Conservation (phyloP, 2,113 vertebrate genomes). For the Apteryx mantelli region DNA sequence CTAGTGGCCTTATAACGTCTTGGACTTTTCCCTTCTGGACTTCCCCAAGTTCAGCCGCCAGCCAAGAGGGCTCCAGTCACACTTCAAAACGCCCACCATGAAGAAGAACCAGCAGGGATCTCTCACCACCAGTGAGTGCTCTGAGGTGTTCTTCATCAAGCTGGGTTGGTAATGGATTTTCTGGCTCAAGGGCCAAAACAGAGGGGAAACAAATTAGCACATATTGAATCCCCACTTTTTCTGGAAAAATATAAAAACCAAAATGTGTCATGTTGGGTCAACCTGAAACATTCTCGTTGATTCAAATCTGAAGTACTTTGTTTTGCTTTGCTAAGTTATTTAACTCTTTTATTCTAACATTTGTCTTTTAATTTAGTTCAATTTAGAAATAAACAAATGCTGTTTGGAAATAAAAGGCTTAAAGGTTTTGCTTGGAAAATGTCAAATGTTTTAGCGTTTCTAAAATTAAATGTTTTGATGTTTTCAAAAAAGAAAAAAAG, state of each 20-base stretch:
- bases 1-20: background rate
- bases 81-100: background rate
- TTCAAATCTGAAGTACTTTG: background rate
- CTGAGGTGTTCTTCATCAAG: background rate
- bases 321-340: background rate
- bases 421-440: conserved; percentile 37
- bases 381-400: conserved; percentile 22
- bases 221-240: background rate
- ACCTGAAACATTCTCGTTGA: background rate
- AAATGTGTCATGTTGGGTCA: background rate
- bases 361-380: conserved; percentile 17
- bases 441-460: conserved; percentile 10
- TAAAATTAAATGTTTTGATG: conserved; percentile 62
- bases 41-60: background rate
- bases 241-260: background rate
- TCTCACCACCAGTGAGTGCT: background rate
- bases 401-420: conserved; percentile 54
- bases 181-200: background rate
- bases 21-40: background rate
- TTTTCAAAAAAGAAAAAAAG: background rate
- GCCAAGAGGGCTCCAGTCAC: background rate
- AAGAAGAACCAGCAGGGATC: background rate
- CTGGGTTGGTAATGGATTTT: background rate
- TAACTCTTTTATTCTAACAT: conserved; percentile 24
- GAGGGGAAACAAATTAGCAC: background rate